A percentile compares a stretch with the other conserved stretches of the same genome.
Conservation (phyloP, 2,888 invertebrate species). For the Serrognathus titanus region DNA sequence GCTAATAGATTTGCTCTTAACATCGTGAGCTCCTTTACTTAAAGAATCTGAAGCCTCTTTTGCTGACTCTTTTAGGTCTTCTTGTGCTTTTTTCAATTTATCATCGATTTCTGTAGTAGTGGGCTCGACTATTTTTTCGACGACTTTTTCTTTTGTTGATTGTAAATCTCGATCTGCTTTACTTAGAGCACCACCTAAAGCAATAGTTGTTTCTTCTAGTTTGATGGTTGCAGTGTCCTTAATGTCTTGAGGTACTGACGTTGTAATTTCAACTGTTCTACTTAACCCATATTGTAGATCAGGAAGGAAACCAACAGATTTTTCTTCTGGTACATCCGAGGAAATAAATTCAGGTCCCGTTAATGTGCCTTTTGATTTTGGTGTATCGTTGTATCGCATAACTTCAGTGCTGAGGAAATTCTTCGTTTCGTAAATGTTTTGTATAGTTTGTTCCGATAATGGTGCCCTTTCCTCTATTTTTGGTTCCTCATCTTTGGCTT, state of each 20-base stretch:
- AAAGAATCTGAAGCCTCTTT: background rate
- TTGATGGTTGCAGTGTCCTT: background rate
- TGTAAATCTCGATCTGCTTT: background rate
- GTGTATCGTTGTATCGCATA: slow-evolving; percentile 21
- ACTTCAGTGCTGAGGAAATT: slow-evolving; percentile 28
- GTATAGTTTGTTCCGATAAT: slow-evolving; percentile 12
- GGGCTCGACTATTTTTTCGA: background rate
- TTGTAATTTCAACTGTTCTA: too few relatives aligned
- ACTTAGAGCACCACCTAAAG: background rate
- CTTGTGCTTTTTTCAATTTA: slow-evolving; percentile 2
- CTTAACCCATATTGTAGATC: too few relatives aligned
- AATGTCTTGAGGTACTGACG: too few relatives aligned
- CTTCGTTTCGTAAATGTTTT: slow-evolving; percentile 20
- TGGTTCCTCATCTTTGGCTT: slow-evolving; percentile 14
- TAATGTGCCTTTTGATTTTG: background rate
- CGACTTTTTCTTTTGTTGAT: background rate
- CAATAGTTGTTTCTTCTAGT: background rate
- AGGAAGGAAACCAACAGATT: too few relatives aligned
- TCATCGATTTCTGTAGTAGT: background rate
- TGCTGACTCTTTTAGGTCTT: slow-evolving; percentile 3
- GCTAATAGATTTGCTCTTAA: too few relatives aligned
- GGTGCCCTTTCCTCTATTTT: slow-evolving; percentile 7
- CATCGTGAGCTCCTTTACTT: too few relatives aligned
- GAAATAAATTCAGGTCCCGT: background rate
- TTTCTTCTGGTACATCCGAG: too few relatives aligned